Base-by-base conservation (phyloP, 1,140 invertebrate genomes). In the Gryon sp. region DNA sequence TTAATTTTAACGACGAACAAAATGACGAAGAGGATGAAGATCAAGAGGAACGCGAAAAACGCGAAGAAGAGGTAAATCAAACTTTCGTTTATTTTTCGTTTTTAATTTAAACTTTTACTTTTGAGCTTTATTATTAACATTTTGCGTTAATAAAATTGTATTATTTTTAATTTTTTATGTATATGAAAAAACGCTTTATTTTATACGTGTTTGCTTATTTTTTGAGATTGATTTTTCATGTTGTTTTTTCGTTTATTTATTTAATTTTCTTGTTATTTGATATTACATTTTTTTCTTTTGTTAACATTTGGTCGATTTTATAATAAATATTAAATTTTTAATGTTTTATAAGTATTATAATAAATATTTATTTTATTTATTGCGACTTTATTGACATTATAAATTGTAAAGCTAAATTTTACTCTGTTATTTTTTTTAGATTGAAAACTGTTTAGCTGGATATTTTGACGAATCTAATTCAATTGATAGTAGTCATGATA, bases 1-100 rank as follows among this genome's bases (percentile, higher is more conserved):
- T 89, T 57, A 85, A 85, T 76, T 52, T 79, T 26, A 82, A 60
- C 40, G 45, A 46, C n/a, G 79, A 82, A 15, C 78, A 84, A 48
- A 34, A 78, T 32, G 80, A 86, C 70, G 86, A 89, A 43, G 84
- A 87, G 66, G 84, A 87, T 26, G 87, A 88, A 45, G 85, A 88
- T 34, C 81, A 87, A 50, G 84, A 88, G 57, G 87, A 89, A 36
- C 66, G 82, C 48, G 83, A 83, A 55, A 80, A 80, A 76, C 80
- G 83, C 53, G 79, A 85, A 32, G 80, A 85, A 76, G 85, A 87
- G 82, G 87, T 89, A 77, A 52, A 70, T 4, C 14, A 5, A 40
- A 9, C 24, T n/a, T n/a, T n/a, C n/a, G n/a, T n/a, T n/a, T 26
- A 1, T 19, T 14, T 38, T 45, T 48, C 11, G n/a, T n/a, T 19